Base-by-base conservation (phyloP, 2,888 invertebrate species). In the Drosophila ochracea region DNA sequence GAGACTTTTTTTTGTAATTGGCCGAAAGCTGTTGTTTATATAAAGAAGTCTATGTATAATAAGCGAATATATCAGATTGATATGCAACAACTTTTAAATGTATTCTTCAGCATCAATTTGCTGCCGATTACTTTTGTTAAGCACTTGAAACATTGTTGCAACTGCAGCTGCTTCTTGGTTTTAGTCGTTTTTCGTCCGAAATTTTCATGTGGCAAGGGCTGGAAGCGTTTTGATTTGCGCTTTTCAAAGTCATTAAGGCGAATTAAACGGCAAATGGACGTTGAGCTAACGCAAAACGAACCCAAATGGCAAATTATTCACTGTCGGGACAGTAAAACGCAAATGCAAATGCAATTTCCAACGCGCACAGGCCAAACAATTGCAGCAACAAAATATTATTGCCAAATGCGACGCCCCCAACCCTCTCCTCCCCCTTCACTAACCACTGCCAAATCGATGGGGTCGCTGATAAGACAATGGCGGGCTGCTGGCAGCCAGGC, bases 241-340 rank as follows among this genome's bases (percentile, higher is more conserved):
- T 73, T 83, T 85, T 85, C 75, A 71, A 74, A 83, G 83, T 85
- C 84, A 85, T 85, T 85, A 88, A 83, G 64, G 71, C 82, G 72
- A 80, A 73, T 87, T 82, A 84, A 82, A 76, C 52, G 68, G 70
- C 65, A 78, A 55, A 50, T 68, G n/a, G 41, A 41, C 43, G 54
- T 43, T 31, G 53, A 55, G 79, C 78, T 79, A 79, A 82, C 80
- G 75, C 78, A 59, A 54, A 57, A 57, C 55, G 33, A 58, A 52
- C 41, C 52, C 52, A 89, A 90, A 88, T 80, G 75, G 76, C 80
- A 90, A 91, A 91, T 91, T 91, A 91, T 82, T 91, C 90, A 91
- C 84, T 91, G 91, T 91, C 91, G 87, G 87, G 74, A 80, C 63
- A 68, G 75, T 70, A 64, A 80, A 84, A 78, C 62, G 53, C 65